Evolutionary conservation across 2,797 vertebrate species (phyloP).

Genomic region (Manis pentadactyla): DNA sequence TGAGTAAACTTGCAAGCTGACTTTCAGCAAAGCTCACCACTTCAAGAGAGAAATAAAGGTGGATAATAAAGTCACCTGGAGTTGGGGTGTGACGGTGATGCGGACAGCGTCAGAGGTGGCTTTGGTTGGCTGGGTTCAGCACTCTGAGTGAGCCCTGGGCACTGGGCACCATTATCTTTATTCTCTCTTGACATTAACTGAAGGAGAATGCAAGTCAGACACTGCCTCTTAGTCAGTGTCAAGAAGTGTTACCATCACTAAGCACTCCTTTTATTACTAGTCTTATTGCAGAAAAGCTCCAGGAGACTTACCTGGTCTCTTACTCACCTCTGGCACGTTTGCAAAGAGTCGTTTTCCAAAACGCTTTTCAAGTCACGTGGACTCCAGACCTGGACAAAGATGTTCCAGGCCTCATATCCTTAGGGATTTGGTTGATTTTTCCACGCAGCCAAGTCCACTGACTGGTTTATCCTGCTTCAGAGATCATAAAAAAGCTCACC

Average conservation of each 20-base stretch:
- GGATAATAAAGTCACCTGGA: background rate
- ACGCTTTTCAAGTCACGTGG: background rate
- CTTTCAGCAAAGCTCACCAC: background rate
- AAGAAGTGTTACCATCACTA: slow-evolving; percentile 37
- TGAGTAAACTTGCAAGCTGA: background rate
- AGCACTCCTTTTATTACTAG: background rate
- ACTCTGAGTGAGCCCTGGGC: background rate
- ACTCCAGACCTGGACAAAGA: background rate
- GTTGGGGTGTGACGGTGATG: background rate
- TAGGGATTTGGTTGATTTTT: background rate
- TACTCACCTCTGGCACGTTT: background rate
- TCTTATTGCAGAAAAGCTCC: background rate
- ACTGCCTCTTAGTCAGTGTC: slow-evolving; percentile 62
- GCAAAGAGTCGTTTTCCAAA: slow-evolving; percentile 39
- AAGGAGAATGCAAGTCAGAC: slow-evolving; percentile 54
- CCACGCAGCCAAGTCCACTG: background rate
- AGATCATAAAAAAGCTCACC: background rate
- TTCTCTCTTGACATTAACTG: slow-evolving; percentile 57
- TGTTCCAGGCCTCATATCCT: background rate
- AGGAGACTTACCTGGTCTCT: background rate
- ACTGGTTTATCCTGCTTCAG: background rate
- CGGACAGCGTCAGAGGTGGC: background rate
- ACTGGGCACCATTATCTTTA: slow-evolving; percentile 40
- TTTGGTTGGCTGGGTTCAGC: background rate
- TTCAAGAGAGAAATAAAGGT: background rate